Evolutionary conservation across 1,140 invertebrate genomes (phyloP).

Genomic region (Drosophila repletoides): DNA sequence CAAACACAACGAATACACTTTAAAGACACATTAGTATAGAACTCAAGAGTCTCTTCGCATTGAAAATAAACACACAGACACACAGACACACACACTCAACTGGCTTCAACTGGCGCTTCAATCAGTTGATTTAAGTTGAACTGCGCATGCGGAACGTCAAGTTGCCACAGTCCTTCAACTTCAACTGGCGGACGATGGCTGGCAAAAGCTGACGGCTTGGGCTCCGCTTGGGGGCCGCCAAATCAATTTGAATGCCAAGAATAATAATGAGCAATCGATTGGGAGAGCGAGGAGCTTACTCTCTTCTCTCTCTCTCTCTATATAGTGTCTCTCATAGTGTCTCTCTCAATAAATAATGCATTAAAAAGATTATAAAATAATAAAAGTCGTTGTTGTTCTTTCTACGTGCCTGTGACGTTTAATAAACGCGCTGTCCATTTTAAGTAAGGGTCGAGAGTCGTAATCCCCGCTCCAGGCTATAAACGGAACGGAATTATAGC

Average conservation of each 20-base stretch:
- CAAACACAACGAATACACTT: slow-evolving; percentile 11
- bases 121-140: slow-evolving; percentile 2
- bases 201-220: slow-evolving; percentile 51
- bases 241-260: slow-evolving; percentile 59
- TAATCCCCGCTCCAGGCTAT: slow-evolving; percentile 33
- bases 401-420: slow-evolving; percentile 72
- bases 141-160: slow-evolving; percentile 70
- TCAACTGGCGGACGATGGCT: slow-evolving; percentile 48
- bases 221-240: slow-evolving; percentile 49
- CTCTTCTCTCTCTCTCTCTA: not conserved
- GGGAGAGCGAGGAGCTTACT: not conserved
- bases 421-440: slow-evolving; percentile 62
- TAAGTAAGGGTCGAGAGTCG: slow-evolving; percentile 33
- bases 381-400: slow-evolving; percentile 56
- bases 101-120: slow-evolving; percentile 5
- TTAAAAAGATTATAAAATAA: slow-evolving; percentile 68
- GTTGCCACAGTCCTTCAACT: slow-evolving; percentile 75
- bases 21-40: slow-evolving; percentile 15
- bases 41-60: no score
- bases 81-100: not conserved
- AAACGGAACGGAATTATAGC: slow-evolving; percentile 72
- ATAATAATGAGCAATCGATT: slow-evolving; percentile 62
- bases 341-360: slow-evolving; percentile 47
- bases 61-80: not conserved
- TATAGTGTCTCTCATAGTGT: not conserved